A percentile compares a stretch with the other conserved stretches of the same genome.
Conservation (phyloP, 2,888 invertebrate species). For the Phortica okadai region DNA sequence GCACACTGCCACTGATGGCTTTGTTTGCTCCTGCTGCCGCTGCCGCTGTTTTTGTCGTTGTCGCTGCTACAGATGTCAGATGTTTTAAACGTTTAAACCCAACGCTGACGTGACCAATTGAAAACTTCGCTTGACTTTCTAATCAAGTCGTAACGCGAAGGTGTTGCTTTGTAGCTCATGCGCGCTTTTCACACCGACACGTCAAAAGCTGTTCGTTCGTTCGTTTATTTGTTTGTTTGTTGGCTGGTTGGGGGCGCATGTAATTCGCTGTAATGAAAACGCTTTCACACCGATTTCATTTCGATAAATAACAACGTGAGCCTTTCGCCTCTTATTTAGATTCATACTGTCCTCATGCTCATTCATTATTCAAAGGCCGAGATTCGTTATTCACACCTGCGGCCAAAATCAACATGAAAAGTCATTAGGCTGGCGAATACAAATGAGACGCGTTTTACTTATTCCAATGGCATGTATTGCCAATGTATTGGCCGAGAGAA, state of each 20-base stretch:
- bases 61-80: too few species aligned
- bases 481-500: too few species aligned
- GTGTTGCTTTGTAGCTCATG: not conserved
- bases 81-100: slow-evolving; percentile 3
- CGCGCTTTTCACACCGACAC: not conserved
- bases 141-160: not conserved
- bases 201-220: not conserved
- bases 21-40: not conserved
- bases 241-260: not conserved
- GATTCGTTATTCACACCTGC: slow-evolving; percentile 33
- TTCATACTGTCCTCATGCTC: not conserved
- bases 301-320: slow-evolving; percentile 38
- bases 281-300: slow-evolving; percentile 67
- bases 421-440: slow-evolving; percentile 22
- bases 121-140: not conserved
- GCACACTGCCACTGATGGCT: not conserved
- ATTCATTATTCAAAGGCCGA: slow-evolving; percentile 28
- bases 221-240: not conserved
- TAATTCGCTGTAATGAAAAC: slow-evolving; percentile 56
- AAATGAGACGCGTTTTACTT: slow-evolving; percentile 6
- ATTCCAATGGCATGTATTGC: too few species aligned
- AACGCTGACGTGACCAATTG: not conserved
- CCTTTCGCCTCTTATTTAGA: not conserved
- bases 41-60: not conserved
- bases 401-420: slow-evolving; percentile 28